A percentile compares a stretch with the other conserved stretches of the same genome.
Conservation (phyloP, 2,797 vertebrate genomes). For the Nyctibius grandis region DNA sequence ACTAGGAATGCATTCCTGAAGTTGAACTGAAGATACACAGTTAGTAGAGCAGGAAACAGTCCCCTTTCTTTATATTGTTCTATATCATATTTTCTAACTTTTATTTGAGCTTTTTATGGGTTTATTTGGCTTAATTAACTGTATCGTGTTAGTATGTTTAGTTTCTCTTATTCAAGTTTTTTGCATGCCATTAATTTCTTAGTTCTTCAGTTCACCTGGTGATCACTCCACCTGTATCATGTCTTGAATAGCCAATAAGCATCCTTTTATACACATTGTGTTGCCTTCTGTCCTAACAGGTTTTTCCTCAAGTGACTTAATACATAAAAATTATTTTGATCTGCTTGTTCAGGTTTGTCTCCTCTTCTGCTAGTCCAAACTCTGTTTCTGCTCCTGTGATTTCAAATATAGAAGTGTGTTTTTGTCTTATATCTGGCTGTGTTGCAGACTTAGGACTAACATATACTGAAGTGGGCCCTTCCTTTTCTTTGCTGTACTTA, state of each 20-base stretch:
- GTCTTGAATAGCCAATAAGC: not conserved
- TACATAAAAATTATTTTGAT: not conserved
- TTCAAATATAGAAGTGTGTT: rapidly evolving
- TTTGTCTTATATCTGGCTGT: not conserved
- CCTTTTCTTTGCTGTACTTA: not conserved
- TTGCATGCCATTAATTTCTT: not conserved
- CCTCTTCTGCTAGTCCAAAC: not conserved
- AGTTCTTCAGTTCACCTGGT: not conserved
- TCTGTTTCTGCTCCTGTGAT: not conserved
- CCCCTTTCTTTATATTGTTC: not conserved
- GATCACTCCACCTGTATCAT: not conserved
- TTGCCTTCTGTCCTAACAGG: not conserved
- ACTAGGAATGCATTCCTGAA: not conserved
- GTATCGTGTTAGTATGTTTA: not conserved
- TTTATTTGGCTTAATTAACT: not conserved
- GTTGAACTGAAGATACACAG: not conserved
- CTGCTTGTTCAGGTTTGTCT: not conserved
- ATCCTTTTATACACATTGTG: not conserved
- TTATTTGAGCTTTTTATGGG: not conserved
- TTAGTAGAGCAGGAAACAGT: not conserved
- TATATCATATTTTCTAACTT: not conserved
- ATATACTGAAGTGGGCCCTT: not conserved
- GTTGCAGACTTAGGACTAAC: not conserved
- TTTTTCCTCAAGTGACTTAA: not conserved
- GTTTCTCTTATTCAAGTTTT: not conserved